These are phyloP conservation scores for Scaptomyza graminum DNA, from an alignment of 1,140 invertebrate species.

Conservation along the genomic window DNA sequence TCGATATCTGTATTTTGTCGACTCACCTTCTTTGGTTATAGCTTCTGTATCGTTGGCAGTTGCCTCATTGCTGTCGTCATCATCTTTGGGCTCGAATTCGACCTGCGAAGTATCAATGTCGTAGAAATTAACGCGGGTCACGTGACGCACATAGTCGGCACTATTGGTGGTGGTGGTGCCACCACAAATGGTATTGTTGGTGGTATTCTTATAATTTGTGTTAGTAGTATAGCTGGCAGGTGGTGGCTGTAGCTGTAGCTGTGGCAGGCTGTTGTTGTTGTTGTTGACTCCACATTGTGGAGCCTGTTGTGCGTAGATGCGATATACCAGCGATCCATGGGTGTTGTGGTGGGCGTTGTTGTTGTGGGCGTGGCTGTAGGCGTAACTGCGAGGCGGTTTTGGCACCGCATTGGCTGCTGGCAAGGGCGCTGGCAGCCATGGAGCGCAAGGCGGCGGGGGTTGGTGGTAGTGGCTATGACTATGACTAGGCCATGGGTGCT, in stretches of 20 bases:
- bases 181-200: not conserved
- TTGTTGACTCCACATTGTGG: constrained; percentile 7
- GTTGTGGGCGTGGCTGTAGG: constrained; percentile 13
- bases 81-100: constrained; percentile 81
- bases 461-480: constrained; percentile 52
- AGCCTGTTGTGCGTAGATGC: constrained; percentile 38
- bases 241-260: constrained; percentile 10
- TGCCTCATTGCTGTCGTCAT: constrained; percentile 72
- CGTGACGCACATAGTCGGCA: constrained; percentile 81
- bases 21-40: constrained; percentile 84
- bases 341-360: constrained; percentile 6
- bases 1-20: too few species aligned
- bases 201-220: constrained; percentile 13
- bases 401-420: constrained; percentile 62
- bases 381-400: constrained; percentile 67
- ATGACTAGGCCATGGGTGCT: constrained; percentile 65
- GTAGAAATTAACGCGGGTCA: constrained; percentile 84
- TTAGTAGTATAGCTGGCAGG: constrained; percentile 55
- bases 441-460: constrained; percentile 7
- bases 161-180: constrained; percentile 29
- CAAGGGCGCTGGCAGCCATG: constrained; percentile 18
- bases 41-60: constrained; percentile 75
- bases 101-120: constrained; percentile 84
- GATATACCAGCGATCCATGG: constrained; percentile 40
- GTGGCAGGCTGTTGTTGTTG: constrained; percentile 12